Evolutionary conservation across 2,797 vertebrate genomes (phyloP).

Genomic region (Rachycentron canadum): DNA sequence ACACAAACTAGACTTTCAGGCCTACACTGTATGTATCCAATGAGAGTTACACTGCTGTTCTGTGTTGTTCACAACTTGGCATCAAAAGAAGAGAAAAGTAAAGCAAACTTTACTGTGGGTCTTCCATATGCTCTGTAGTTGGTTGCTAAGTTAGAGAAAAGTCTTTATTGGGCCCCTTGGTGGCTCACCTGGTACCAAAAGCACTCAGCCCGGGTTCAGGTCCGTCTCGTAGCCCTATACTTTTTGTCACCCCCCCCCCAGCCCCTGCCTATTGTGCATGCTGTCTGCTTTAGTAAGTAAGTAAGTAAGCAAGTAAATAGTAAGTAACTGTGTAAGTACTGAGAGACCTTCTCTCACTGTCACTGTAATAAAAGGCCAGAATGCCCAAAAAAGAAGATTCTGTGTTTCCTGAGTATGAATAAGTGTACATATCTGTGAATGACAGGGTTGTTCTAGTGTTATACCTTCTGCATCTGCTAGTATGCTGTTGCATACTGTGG

Average conservation of each 20-base stretch:
- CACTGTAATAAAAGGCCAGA: too few relatives aligned
- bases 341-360: too few relatives aligned
- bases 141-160: neutral
- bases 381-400: neutral
- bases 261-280: too few relatives aligned
- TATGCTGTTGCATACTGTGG: too few relatives aligned
- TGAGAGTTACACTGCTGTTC: neutral
- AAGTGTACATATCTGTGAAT: neutral
- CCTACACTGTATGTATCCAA: neutral
- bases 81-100: neutral
- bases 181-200: too few relatives aligned
- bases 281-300: too few relatives aligned
- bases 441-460: neutral
- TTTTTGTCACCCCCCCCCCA: too few relatives aligned
- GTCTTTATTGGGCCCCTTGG: neutral
- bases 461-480: neutral
- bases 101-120: neutral
- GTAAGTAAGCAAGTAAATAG: too few relatives aligned
- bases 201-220: too few relatives aligned
- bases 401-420: neutral
- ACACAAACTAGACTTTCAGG: too few relatives aligned
- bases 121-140: neutral
- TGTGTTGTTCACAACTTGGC: neutral
- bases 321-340: too few relatives aligned
- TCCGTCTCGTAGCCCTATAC: too few relatives aligned